Evolutionary conservation across 2,888 invertebrate genomes (phyloP).

Genomic region (Watsonalla binaria): DNA sequence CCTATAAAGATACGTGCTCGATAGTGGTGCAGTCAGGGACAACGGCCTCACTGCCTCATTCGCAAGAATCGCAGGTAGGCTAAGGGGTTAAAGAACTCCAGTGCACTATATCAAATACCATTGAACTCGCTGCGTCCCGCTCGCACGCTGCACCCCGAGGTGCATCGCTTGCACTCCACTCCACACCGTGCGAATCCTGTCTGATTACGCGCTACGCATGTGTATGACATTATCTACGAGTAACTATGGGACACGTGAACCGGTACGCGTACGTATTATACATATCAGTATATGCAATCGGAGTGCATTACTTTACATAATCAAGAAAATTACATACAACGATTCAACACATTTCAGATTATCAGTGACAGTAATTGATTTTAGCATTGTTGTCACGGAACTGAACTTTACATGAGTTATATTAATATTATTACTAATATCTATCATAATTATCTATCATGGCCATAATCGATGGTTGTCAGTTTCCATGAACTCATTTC

Average conservation of each 20-base stretch:
- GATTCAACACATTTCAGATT: no score
- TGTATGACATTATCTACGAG: constrained; percentile 66
- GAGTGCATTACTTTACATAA: neutral
- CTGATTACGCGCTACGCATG: constrained; percentile 73
- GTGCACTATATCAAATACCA: constrained; percentile 79
- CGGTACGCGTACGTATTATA: constrained; percentile 36
- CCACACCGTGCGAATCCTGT: constrained; percentile 73
- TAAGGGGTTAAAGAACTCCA: constrained; percentile 78
- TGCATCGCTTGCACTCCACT: constrained; percentile 62
- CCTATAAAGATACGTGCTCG: constrained; percentile 74
- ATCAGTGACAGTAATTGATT: no score
- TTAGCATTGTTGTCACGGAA: no score
- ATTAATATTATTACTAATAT: no score
- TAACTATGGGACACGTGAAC: constrained; percentile 49
- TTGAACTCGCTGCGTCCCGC: constrained; percentile 69
- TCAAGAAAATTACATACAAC: no score
- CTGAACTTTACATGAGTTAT: no score
- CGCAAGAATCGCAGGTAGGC: constrained; percentile 78
- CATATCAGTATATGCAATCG: neutral
- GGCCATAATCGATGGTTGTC: neutral
- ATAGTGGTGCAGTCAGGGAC: constrained; percentile 73
- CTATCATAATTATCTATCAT: no score
- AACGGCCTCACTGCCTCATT: constrained; percentile 76
- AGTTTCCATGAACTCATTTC: constrained; percentile 33
- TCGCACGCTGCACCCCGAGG: constrained; percentile 58